phyloP scores from a whole-genome alignment of 2,888 invertebrate genomes.

The Crematogaster levior region DNA sequence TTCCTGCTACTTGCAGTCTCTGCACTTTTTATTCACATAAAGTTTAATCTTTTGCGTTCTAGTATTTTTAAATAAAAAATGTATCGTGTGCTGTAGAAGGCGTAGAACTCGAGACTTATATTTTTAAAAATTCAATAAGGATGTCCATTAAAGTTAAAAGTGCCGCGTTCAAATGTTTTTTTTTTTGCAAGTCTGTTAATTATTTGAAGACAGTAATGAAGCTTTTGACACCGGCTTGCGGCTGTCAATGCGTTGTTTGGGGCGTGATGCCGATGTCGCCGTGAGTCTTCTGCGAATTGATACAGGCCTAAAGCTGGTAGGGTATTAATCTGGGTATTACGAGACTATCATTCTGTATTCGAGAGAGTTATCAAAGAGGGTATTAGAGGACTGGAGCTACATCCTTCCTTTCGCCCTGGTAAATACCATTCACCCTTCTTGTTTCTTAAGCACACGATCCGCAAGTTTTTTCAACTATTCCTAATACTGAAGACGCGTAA shows the following conservation, averaged over 20 bases:
- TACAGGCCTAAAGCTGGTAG: slow-evolving; percentile 74
- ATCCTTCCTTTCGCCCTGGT: slow-evolving; percentile 37
- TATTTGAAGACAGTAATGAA: not conserved
- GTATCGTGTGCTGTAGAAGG: not conserved
- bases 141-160: not conserved
- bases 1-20: not conserved
- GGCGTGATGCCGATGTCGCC: slow-evolving; percentile 8
- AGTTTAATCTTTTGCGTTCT: not conserved
- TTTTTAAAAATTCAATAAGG: slow-evolving; percentile 1
- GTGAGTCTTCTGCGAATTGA: slow-evolving; percentile 79
- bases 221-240: slow-evolving; percentile 27
- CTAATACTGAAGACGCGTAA: not conserved
- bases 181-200: slow-evolving; percentile 14
- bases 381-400: slow-evolving; percentile 59
- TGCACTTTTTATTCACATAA: not conserved
- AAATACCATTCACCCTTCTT: slow-evolving; percentile 36
- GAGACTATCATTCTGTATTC: slow-evolving; percentile 62
- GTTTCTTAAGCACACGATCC: slow-evolving; percentile 22
- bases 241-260: slow-evolving; percentile 29
- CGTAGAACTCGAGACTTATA: not conserved
- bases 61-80: not conserved
- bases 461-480: slow-evolving; percentile 15
- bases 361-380: slow-evolving; percentile 67
- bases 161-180: not conserved
- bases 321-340: slow-evolving; percentile 81